A percentile compares a stretch with the other conserved stretches of the same genome.
Evolutionary conservation across 2,888 invertebrate species (phyloP).

Genomic region (Ochropacha duplaris): DNA sequence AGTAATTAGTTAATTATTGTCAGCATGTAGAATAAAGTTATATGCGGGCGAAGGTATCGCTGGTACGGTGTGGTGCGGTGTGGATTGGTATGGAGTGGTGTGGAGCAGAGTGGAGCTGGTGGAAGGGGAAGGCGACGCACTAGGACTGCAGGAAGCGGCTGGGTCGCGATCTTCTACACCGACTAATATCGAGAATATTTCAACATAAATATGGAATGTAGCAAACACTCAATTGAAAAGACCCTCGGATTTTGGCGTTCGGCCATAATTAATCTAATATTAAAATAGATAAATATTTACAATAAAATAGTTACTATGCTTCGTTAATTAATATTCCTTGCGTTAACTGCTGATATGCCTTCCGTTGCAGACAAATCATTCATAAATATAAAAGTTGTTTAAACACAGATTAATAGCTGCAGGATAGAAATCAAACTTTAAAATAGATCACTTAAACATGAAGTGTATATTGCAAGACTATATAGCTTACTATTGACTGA

Average conservation of each 20-base stretch:
- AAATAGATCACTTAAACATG: conserved; percentile 72
- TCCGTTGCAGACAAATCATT: conserved; percentile 64
- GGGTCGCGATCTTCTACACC: conserved; percentile 48
- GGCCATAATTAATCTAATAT: conserved; percentile 75
- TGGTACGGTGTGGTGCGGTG: conserved; percentile 12
- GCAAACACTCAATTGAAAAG: conserved; percentile 80
- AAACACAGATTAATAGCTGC: conserved; percentile 77
- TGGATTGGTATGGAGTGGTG: conserved; percentile 4
- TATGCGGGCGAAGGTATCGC: conserved; percentile 14
- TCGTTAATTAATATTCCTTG: conserved; percentile 76
- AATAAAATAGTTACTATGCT: conserved; percentile 79
- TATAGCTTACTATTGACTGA: conserved; percentile 67
- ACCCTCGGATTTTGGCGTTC: conserved; percentile 70
- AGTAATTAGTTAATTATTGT: conserved; percentile 54
- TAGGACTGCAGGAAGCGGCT: conserved; percentile 14
- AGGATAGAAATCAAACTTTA: conserved; percentile 75
- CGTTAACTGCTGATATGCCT: conserved; percentile 79
- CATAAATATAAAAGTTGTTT: conserved; percentile 83
- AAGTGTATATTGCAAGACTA: conserved; percentile 75
- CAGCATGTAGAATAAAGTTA: conserved; percentile 42
- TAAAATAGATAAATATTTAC: conserved; percentile 81
- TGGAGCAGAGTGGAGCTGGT: conserved; percentile 5
- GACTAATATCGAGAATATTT: conserved; percentile 73
- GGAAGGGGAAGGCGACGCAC: conserved; percentile 1
- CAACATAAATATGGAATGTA: conserved; percentile 84